Base-by-base conservation (phyloP, 2,888 invertebrate genomes). In the Gandaritis pyraliata region DNA sequence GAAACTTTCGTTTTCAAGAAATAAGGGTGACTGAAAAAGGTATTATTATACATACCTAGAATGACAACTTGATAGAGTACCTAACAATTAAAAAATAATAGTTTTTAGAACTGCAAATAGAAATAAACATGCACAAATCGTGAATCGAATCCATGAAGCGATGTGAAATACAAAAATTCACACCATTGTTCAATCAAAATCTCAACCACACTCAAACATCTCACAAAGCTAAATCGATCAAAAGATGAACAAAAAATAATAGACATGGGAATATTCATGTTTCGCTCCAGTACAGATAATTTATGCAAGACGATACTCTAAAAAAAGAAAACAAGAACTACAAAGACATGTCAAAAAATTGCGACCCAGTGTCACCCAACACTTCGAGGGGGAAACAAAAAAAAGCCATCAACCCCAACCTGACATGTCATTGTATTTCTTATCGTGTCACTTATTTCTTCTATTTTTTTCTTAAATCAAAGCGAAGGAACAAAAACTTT, bases 221-320 rank as follows among this genome's bases (percentile, higher is more conserved):
- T 62, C 63, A 75, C 71, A 73, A 72, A 68, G 61, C 47, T 48
- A 61, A 56, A 65, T 57, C 53, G 58, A 63, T 66, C 57, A 59
- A 69, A 58, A 65, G 72, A 66, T 68, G 67, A 48, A 54, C 66
- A 72, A 73, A 71, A 80, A 74, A 81, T 80, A 86, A 87, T 83
- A 82, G 71, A 80, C 84, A 87, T 91, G 91, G 88, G 91, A 92
- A 91, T 90, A 90, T 92, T 90, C 90, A 92, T 90, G 81, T 81
- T 68, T 65, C 67, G 75, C 74, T 80, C 73, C 77, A 78, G 80
- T 84, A 82, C 80, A 80, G 80, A 82, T 90, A 91, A 92, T 92
- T 88, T 91, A 92, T 92, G 91, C 92, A 92, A 91, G 90, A 83
- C 78, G 90, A 88, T 87, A 79, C 79, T 81, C 81, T 81, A 73